Evolutionary conservation across 1,140 invertebrate genomes (phyloP).

Genomic region (Papilio glaucus): DNA sequence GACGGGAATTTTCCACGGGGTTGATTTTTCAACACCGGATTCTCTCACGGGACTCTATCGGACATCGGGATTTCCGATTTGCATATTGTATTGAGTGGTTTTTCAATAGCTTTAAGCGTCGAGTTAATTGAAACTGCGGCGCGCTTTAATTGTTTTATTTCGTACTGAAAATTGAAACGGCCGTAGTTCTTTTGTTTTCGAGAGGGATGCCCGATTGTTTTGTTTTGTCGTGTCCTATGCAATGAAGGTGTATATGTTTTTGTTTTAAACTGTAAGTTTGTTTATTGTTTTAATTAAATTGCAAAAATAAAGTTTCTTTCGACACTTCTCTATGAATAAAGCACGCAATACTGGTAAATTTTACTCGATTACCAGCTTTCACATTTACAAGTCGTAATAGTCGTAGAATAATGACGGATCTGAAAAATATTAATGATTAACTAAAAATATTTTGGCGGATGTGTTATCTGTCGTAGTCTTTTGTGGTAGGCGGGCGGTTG

Average conservation of each 20-base stretch:
- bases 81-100: conserved; percentile 59
- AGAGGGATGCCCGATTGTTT: conserved; percentile 21
- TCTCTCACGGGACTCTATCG: conserved; percentile 45
- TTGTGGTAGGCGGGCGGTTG: too few relatives aligned
- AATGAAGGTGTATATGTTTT: not conserved
- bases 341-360: too few relatives aligned
- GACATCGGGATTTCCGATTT: conserved; percentile 61
- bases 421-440: too few relatives aligned
- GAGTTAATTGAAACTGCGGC: conserved; percentile 50
- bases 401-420: too few relatives aligned
- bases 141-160: conserved; percentile 39
- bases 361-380: too few relatives aligned
- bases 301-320: too few relatives aligned
- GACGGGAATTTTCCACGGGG: conserved; percentile 51
- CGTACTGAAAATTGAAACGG: conserved; percentile 30
- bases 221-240: conserved; percentile 26
- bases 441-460: too few relatives aligned
- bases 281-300: not conserved
- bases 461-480: too few relatives aligned
- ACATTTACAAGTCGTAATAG: too few relatives aligned
- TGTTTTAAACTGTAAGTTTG: not conserved
- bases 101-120: conserved; percentile 51
- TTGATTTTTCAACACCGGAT: conserved; percentile 37
- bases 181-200: conserved; percentile 40
- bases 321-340: too few relatives aligned